Percentiles rank a stretch among this genome's conserved stretches.
These are phyloP conservation scores for Thalassophryne amazonica DNA, from an alignment of 2,797 vertebrate species.

Conservation along the genomic window DNA sequence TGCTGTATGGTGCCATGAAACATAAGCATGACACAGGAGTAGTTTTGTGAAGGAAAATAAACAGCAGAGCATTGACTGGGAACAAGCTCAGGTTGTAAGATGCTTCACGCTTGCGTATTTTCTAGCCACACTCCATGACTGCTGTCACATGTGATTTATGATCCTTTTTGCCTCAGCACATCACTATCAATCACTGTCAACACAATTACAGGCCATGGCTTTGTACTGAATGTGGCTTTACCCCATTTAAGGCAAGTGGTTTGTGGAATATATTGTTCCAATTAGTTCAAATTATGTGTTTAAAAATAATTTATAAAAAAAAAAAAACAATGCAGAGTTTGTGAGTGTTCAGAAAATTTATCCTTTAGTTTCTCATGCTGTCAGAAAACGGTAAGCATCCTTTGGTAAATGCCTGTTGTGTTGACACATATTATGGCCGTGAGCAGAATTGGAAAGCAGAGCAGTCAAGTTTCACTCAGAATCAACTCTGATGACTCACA, in stretches of 20 bases:
- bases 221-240: conserved; percentile 13
- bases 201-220: conserved; percentile 39
- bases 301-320: conserved; percentile 1
- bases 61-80: not conserved
- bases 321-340: conserved; percentile 1
- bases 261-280: not conserved
- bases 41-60: conserved; percentile 5
- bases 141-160: conserved; percentile 75
- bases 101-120: conserved; percentile 30
- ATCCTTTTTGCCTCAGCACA: conserved; percentile 40
- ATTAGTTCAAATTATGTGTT: not conserved
- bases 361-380: conserved; percentile 36
- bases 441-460: conserved; percentile 44
- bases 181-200: conserved; percentile 65
- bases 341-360: conserved; percentile 15
- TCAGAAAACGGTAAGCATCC: conserved; percentile 30
- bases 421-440: conserved; percentile 48
- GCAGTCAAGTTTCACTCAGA: conserved; percentile 51
- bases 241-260: conserved; percentile 10
- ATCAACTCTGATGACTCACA: conserved; percentile 43
- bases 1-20: not conserved
- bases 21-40: not conserved
- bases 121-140: conserved; percentile 32
- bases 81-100: conserved; percentile 23
- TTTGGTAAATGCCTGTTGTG: conserved; percentile 43